Conservation (phyloP, 2,797 vertebrate species). For the Threskiornis aethiopicus region DNA sequence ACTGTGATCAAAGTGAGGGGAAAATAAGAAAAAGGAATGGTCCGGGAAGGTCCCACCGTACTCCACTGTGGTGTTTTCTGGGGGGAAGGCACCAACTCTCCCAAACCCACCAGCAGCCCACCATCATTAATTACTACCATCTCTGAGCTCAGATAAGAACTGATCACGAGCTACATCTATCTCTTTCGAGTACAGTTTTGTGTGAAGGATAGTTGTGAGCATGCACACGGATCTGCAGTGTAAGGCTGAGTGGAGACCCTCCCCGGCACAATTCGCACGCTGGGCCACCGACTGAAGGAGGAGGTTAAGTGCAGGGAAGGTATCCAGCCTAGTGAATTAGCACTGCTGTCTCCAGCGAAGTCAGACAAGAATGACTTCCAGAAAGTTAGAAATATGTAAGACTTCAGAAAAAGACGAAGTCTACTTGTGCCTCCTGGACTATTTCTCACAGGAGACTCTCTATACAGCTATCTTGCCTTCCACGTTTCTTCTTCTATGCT, state of each 20-base stretch:
- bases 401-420: background rate
- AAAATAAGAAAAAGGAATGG: background rate
- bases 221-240: accelerated
- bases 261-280: background rate
- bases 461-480: background rate
- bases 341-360: background rate
- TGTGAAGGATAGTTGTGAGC: background rate
- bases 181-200: background rate
- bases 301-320: background rate
- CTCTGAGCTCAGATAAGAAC: background rate
- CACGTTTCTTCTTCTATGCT: background rate
- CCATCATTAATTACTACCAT: background rate
- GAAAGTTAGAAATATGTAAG: background rate
- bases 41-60: background rate
- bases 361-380: background rate
- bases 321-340: background rate
- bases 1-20: background rate
- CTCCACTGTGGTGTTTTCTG: background rate
- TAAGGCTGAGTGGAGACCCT: background rate
- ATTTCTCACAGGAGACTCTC: background rate
- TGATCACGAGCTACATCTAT: background rate
- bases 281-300: accelerated
- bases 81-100: background rate
- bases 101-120: background rate
- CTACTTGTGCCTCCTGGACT: background rate